These are phyloP conservation scores for Setophaga kirtlandii DNA, from an alignment of 2,113 vertebrate species.

Conservation along the genomic window DNA sequence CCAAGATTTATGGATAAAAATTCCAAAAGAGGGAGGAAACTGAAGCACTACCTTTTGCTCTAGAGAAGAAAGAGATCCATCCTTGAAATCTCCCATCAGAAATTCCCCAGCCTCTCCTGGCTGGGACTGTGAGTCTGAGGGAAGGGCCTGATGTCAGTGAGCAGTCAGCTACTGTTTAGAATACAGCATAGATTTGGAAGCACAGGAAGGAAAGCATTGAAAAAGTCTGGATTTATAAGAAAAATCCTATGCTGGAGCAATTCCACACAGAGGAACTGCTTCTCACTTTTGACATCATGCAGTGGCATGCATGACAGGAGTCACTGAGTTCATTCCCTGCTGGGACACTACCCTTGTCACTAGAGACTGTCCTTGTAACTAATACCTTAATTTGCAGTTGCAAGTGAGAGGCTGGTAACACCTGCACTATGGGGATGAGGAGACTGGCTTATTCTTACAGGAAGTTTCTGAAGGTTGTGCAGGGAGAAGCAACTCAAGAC, in stretches of 20 bases:
- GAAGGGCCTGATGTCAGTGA: background rate
- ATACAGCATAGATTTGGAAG: background rate
- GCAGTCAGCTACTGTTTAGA: background rate
- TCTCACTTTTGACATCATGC: background rate
- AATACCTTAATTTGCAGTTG: background rate
- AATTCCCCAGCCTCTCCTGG: background rate
- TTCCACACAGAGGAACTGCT: background rate
- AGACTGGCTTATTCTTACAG: background rate
- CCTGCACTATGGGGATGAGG: background rate
- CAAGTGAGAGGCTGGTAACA: background rate
- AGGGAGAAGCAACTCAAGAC: background rate
- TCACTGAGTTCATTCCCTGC: background rate
- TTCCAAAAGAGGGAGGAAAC: constrained; percentile 52
- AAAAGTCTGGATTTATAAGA: background rate
- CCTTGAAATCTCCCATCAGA: background rate
- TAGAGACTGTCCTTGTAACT: background rate
- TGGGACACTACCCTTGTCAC: background rate
- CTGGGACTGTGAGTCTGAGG: background rate
- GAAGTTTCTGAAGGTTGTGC: background rate
- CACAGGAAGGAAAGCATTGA: background rate
- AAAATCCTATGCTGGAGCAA: background rate
- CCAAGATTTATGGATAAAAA: constrained; percentile 48
- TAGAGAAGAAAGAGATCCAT: background rate
- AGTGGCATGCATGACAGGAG: background rate
- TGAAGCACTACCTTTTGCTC: background rate